Evolutionary conservation across 2,113 vertebrate species (phyloP).

Genomic region (Dasyornis broadbenti): DNA sequence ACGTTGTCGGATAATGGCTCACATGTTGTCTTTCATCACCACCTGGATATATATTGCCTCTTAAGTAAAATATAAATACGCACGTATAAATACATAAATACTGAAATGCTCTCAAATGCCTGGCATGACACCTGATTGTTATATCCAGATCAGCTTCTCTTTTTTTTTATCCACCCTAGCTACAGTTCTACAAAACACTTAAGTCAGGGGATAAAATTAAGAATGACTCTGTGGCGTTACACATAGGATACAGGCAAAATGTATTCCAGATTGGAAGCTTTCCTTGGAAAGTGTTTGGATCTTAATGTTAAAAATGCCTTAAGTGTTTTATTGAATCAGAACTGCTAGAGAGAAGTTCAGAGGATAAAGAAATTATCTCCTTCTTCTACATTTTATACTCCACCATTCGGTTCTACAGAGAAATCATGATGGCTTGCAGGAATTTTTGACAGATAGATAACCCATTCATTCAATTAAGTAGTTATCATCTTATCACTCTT

Average conservation of each 20-base stretch:
- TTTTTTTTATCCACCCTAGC: neutral
- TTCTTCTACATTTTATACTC: neutral
- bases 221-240: neutral
- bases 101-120: neutral
- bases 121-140: neutral
- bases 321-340: neutral
- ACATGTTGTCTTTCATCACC: constrained; percentile 12
- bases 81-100: neutral
- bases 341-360: neutral
- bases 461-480: neutral
- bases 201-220: neutral
- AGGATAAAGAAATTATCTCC: neutral
- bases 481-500: neutral
- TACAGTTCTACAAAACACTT: neutral
- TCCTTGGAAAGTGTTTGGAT: neutral
- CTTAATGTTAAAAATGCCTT: neutral
- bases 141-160: neutral
- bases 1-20: neutral
- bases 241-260: neutral
- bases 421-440: neutral
- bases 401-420: neutral
- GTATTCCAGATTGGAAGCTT: neutral
- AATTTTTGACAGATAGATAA: neutral
- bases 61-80: neutral
- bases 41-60: neutral